A percentile compares a stretch with the other conserved stretches of the same genome.
These are phyloP conservation scores for Empis livida DNA, from an alignment of 2,888 invertebrate species.

Conservation along the genomic window DNA sequence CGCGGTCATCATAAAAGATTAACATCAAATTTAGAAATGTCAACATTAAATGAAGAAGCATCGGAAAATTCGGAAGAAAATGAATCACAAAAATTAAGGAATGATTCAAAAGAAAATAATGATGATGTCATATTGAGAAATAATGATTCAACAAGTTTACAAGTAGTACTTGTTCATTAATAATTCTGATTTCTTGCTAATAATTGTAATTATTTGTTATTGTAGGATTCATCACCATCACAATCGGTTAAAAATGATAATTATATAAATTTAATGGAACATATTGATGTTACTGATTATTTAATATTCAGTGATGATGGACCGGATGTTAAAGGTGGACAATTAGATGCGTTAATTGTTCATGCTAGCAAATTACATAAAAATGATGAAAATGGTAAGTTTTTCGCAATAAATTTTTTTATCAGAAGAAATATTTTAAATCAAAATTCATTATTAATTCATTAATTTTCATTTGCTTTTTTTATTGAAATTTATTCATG, in stretches of 20 bases:
- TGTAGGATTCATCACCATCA: slow-evolving; percentile 16
- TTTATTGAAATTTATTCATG: slow-evolving; percentile 1
- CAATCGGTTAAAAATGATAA: slow-evolving; percentile 18
- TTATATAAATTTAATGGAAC: slow-evolving; percentile 52
- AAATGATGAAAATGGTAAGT: slow-evolving; percentile 34
- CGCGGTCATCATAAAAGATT: slow-evolving; percentile 22
- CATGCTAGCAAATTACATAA: slow-evolving; percentile 92
- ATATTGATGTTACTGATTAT: slow-evolving; percentile 67
- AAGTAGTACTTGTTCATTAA: no score
- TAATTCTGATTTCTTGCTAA: no score
- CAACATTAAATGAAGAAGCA: slow-evolving; percentile 31
- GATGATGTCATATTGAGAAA: neutral
- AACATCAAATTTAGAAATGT: slow-evolving; percentile 31
- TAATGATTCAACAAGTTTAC: neutral
- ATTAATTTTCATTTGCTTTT: slow-evolving; percentile 6
- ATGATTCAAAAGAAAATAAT: slow-evolving; percentile 4
- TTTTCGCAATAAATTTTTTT: neutral
- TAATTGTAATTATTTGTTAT: no score
- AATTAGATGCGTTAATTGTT: slow-evolving; percentile 86
- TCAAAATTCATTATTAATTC: slow-evolving; percentile 1
- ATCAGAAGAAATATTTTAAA: no score
- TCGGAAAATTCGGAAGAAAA: slow-evolving; percentile 21
- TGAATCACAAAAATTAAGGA: slow-evolving; percentile 15
- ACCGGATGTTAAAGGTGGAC: slow-evolving; percentile 84
- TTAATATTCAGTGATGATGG: slow-evolving; percentile 68